phyloP scores from a whole-genome alignment of 2,888 invertebrate species.

The Brachypalpus laphriformis region DNA sequence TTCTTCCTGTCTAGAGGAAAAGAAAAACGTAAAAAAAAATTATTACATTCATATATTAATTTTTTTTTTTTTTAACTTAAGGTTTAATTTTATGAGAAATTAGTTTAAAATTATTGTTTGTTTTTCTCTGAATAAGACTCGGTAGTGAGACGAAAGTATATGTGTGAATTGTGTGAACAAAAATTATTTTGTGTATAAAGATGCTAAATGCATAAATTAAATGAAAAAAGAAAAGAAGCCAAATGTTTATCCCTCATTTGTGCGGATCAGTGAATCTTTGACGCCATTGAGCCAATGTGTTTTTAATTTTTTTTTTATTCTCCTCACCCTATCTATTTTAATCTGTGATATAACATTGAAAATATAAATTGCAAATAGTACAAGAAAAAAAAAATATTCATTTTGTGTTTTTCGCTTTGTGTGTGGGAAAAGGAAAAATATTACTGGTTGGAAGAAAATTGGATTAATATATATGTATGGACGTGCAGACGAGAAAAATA shows the following conservation, averaged over 20 bases:
- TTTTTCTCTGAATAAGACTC: neutral
- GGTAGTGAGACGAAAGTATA: conserved; percentile 12
- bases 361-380: conserved; percentile 73
- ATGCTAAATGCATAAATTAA: conserved; percentile 26
- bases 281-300: conserved; percentile 73
- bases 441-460: conserved; percentile 61
- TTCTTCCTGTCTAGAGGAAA: conserved; percentile 36
- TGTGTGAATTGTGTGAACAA: conserved; percentile 38
- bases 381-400: conserved; percentile 36
- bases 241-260: conserved; percentile 60
- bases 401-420: conserved; percentile 29
- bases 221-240: conserved; percentile 21
- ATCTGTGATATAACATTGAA: conserved; percentile 75
- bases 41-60: neutral
- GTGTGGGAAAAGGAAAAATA: conserved; percentile 50
- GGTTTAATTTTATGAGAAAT: conserved; percentile 29
- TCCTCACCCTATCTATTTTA: conserved; percentile 67
- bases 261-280: conserved; percentile 68
- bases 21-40: conserved; percentile 47
- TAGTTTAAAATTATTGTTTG: conserved; percentile 20
- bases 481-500: conserved; percentile 28
- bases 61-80: neutral
- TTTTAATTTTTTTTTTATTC: conserved; percentile 43
- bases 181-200: conserved; percentile 21
- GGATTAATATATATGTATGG: conserved; percentile 39